Percentiles rank a stretch among this genome's conserved stretches.
phyloP scores from a whole-genome alignment of 1,140 invertebrate genomes.

The Drosophila parabipectinata region DNA sequence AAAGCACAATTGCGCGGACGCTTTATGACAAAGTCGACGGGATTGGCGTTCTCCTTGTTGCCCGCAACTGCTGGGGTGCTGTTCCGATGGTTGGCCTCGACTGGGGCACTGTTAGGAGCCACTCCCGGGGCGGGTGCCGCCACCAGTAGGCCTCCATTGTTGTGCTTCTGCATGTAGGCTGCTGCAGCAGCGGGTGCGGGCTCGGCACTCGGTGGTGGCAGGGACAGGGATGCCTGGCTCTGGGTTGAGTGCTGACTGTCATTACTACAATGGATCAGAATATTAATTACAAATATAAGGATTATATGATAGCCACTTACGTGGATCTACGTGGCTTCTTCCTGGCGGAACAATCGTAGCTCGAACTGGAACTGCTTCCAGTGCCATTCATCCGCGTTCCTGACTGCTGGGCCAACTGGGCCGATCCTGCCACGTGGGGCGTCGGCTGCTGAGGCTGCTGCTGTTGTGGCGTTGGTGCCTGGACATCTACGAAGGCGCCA shows the following conservation, averaged over 20 bases:
- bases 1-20: slow-evolving; percentile 77
- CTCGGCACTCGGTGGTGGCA: slow-evolving; percentile 59
- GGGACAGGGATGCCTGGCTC: slow-evolving; percentile 69
- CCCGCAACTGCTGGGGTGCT: slow-evolving; percentile 55
- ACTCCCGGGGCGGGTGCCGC: slow-evolving; percentile 26
- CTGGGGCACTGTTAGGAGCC: slow-evolving; percentile 20
- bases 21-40: slow-evolving; percentile 74
- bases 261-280: slow-evolving; percentile 45
- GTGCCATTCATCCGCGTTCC: slow-evolving; percentile 68
- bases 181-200: slow-evolving; percentile 12
- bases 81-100: slow-evolving; percentile 52
- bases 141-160: slow-evolving; percentile 64
- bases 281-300: neutral
- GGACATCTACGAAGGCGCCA: slow-evolving; percentile 58
- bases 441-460: slow-evolving; percentile 36
- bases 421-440: slow-evolving; percentile 29
- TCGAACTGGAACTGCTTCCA: slow-evolving; percentile 19
- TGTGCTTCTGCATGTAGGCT: slow-evolving; percentile 51
- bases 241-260: slow-evolving; percentile 79
- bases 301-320: slow-evolving; percentile 25
- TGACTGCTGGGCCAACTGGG: slow-evolving; percentile 42
- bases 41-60: slow-evolving; percentile 83
- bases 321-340: slow-evolving; percentile 85
- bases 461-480: slow-evolving; percentile 40
- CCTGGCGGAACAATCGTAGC: slow-evolving; percentile 75